A percentile compares a stretch with the other conserved stretches of the same genome.
phyloP scores from a whole-genome alignment of 2,888 invertebrate genomes.

The Drosophila nr. fundita region DNA sequence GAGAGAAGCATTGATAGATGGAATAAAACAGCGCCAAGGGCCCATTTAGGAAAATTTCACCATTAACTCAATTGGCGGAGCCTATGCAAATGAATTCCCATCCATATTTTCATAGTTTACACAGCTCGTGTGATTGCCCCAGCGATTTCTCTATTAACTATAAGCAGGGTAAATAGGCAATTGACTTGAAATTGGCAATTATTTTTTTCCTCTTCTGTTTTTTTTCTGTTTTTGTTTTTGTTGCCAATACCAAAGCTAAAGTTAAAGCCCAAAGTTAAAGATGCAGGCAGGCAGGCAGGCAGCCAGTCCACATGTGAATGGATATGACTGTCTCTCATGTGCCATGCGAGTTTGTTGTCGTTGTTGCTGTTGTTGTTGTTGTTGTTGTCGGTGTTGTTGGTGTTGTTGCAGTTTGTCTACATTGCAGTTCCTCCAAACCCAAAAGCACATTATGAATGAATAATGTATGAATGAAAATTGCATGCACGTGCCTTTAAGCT shows the following conservation, averaged over 20 bases:
- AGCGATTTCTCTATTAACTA: conserved; percentile 81
- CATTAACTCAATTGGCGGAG: conserved; percentile 72
- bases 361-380: conserved; percentile 20
- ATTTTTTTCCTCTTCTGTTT: conserved; percentile 57
- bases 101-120: conserved; percentile 43
- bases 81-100: conserved; percentile 70
- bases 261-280: conserved; percentile 39
- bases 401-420: conserved; percentile 44
- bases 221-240: conserved; percentile 11
- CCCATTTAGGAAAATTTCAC: conserved; percentile 66
- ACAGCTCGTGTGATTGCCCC: conserved; percentile 57
- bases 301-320: conserved; percentile 66
- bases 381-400: conserved; percentile 19
- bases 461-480: conserved; percentile 83
- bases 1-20: neutral
- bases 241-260: conserved; percentile 24
- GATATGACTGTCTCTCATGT: conserved; percentile 44
- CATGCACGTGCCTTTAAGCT: conserved; percentile 82
- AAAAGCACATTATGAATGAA: conserved; percentile 80
- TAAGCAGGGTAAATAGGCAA: conserved; percentile 81
- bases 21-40: conserved; percentile 25
- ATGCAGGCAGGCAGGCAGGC: conserved; percentile 29
- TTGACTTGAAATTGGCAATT: conserved; percentile 82
- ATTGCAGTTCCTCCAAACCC: conserved; percentile 50
- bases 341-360: conserved; percentile 30